phyloP scores from a whole-genome alignment of 2,888 invertebrate genomes.

The Plebejus anna region DNA sequence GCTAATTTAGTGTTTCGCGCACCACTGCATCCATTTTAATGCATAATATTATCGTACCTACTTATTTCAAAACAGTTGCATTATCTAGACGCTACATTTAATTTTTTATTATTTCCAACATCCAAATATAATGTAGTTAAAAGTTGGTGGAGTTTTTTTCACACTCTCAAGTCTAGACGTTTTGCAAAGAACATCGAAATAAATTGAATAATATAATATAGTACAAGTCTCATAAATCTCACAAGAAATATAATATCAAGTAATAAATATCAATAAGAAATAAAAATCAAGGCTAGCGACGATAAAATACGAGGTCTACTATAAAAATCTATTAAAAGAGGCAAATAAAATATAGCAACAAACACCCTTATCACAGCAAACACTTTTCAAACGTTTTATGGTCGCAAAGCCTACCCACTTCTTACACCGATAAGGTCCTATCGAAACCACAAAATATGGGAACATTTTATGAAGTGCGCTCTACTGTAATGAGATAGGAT shows the following conservation, averaged over 20 bases:
- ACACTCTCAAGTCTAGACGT: too few species aligned
- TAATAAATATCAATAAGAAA: neutral
- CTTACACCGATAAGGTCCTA: slow-evolving; percentile 42
- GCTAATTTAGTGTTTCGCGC: slow-evolving; percentile 35
- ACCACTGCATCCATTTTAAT: slow-evolving; percentile 35
- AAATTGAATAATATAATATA: too few species aligned
- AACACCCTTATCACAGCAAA: slow-evolving; percentile 31
- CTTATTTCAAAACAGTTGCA: slow-evolving; percentile 25
- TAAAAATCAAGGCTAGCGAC: neutral
- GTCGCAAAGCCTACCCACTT: slow-evolving; percentile 40
- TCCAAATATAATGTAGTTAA: neutral
- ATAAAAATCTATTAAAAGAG: slow-evolving; percentile 13
- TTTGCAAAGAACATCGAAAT: too few species aligned
- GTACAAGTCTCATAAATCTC: neutral
- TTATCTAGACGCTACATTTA: slow-evolving; percentile 23
- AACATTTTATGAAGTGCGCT: slow-evolving; percentile 48
- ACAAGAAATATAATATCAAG: neutral
- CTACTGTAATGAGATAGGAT: slow-evolving; percentile 49
- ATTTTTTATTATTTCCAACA: neutral
- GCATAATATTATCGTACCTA: slow-evolving; percentile 31
- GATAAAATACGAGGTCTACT: neutral
- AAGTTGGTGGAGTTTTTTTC: neutral
- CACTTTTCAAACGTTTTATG: slow-evolving; percentile 37
- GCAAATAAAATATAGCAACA: slow-evolving; percentile 7
- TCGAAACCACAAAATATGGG: slow-evolving; percentile 44